phyloP scores from a whole-genome alignment of 2,113 vertebrate species.

The Cervus canadensis region DNA sequence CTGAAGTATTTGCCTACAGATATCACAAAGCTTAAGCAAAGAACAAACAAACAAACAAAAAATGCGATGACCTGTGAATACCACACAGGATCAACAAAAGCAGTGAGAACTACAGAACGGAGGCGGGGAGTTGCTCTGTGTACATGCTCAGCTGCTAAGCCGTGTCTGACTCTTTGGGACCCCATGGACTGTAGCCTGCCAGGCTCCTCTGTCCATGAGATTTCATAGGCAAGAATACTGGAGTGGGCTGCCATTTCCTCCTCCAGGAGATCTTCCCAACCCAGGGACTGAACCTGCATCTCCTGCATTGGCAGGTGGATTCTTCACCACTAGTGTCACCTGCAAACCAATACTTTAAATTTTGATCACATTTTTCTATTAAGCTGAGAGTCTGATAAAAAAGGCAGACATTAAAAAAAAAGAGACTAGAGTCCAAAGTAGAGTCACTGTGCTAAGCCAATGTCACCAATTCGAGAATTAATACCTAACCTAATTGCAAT shows the following conservation, averaged over 20 bases:
- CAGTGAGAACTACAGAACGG: neutral
- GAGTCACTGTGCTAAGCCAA: neutral
- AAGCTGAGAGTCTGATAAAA: neutral
- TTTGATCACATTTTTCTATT: neutral
- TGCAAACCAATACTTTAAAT: neutral
- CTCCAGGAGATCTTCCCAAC: neutral
- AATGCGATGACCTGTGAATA: neutral
- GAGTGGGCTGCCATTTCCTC: neutral
- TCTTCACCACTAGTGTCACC: neutral
- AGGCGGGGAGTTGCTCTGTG: neutral
- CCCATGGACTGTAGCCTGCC: neutral
- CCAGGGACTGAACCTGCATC: neutral
- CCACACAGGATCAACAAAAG: neutral
- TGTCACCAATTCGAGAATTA: neutral
- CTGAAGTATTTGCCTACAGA: neutral
- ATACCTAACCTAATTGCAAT: too few species aligned
- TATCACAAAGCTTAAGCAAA: neutral
- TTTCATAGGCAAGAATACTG: neutral
- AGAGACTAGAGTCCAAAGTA: neutral
- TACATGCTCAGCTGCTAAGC: rapidly evolving
- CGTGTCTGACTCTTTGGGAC: neutral
- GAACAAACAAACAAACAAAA: neutral
- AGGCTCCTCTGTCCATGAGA: neutral
- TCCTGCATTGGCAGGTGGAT: neutral
- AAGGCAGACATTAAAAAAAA: neutral